Evolutionary conservation across 2,797 vertebrate species (phyloP).

Genomic region (Sebastiscus albofasciatus): DNA sequence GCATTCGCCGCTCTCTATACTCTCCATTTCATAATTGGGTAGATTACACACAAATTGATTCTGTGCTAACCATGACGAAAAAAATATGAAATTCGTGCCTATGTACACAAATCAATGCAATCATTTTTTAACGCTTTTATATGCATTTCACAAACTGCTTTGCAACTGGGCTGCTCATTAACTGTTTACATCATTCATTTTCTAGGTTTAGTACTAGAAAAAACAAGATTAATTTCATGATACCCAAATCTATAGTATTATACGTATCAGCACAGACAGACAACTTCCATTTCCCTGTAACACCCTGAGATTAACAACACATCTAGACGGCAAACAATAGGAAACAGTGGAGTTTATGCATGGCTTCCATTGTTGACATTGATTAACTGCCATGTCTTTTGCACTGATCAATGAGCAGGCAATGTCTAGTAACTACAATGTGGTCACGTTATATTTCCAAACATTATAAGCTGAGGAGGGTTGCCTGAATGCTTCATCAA

Average conservation of each 20-base stretch:
- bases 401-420: neutral
- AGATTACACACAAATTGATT: no score
- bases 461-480: neutral
- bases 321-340: neutral
- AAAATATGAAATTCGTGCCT: no score
- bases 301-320: neutral
- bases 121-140: no score
- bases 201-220: neutral
- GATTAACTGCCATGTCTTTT: neutral
- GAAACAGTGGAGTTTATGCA: neutral
- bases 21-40: no score
- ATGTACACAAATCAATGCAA: no score
- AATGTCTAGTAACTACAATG: neutral
- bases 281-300: neutral
- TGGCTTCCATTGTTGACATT: neutral
- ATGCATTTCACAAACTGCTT: no score
- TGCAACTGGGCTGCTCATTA: no score
- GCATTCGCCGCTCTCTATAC: fast-evolving
- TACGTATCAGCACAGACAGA: neutral
- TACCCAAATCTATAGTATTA: neutral
- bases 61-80: no score
- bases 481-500: neutral
- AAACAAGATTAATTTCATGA: neutral
- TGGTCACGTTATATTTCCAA: neutral
- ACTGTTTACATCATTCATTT: neutral